Conservation (phyloP, 2,797 vertebrate species). For the Coregonus ussuriensis region DNA sequence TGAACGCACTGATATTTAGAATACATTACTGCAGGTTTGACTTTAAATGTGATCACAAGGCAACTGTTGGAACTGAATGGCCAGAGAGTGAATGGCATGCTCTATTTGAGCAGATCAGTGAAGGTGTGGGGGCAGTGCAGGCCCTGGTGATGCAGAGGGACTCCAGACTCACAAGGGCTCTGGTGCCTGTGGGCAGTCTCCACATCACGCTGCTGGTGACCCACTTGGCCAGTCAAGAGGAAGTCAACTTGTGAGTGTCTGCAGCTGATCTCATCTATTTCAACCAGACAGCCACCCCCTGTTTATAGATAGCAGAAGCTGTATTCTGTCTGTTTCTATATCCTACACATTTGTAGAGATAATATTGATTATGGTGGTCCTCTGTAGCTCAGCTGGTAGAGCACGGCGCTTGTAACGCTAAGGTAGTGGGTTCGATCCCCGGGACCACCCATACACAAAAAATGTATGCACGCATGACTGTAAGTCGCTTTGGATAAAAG, state of each 20-base stretch:
- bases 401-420: no score
- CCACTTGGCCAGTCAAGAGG: slow-evolving; percentile 84
- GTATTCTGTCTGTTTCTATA: neutral
- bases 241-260: slow-evolving; percentile 84
- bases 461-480: no score
- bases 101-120: slow-evolving; percentile 77
- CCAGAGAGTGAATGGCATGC: neutral
- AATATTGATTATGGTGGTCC: no score
- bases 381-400: no score
- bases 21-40: no score
- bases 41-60: no score
- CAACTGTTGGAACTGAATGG: neutral
- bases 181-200: slow-evolving; percentile 82
- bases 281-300: neutral
- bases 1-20: neutral
- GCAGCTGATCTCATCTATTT: neutral
- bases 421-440: no score
- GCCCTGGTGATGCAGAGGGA: slow-evolving; percentile 84
- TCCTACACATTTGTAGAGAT: neutral
- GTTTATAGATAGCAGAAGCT: neutral
- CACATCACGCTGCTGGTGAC: slow-evolving; percentile 92
- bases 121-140: slow-evolving; percentile 79
- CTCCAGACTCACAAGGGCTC: slow-evolving; percentile 80
- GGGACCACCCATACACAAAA: no score
- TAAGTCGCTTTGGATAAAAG: no score